phyloP scores from a whole-genome alignment of 2,113 vertebrate species.

The Pontoporia blainvillei region DNA sequence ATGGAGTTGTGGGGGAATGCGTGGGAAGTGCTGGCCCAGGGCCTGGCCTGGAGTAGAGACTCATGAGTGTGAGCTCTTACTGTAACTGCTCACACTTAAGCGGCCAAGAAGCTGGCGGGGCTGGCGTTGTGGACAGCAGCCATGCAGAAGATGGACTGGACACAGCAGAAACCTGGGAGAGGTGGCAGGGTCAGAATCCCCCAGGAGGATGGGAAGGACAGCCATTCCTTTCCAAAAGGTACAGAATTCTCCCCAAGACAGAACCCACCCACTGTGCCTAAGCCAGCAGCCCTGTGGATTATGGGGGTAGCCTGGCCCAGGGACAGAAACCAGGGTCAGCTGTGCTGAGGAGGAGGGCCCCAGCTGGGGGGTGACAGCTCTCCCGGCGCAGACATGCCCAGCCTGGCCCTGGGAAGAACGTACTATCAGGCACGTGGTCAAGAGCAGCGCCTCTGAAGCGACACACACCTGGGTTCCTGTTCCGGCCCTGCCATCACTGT shows the following conservation, averaged over 20 bases:
- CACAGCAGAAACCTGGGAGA: neutral
- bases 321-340: neutral
- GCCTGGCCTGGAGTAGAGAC: neutral
- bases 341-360: neutral
- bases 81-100: fast-evolving
- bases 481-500: neutral
- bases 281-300: neutral
- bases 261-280: neutral
- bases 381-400: neutral
- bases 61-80: neutral
- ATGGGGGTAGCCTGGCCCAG: neutral
- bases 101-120: neutral
- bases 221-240: neutral
- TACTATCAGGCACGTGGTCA: fast-evolving
- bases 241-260: neutral
- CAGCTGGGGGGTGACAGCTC: neutral
- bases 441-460: neutral
- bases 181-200: neutral
- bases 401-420: neutral
- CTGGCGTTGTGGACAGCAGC: neutral
- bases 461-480: neutral
- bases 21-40: neutral
- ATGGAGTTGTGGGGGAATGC: neutral
- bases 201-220: neutral
- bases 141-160: neutral